Percentiles rank a stretch among this genome's conserved stretches.
phyloP scores from a whole-genome alignment of 2,888 invertebrate species.

The Phlogophora meticulosa region DNA sequence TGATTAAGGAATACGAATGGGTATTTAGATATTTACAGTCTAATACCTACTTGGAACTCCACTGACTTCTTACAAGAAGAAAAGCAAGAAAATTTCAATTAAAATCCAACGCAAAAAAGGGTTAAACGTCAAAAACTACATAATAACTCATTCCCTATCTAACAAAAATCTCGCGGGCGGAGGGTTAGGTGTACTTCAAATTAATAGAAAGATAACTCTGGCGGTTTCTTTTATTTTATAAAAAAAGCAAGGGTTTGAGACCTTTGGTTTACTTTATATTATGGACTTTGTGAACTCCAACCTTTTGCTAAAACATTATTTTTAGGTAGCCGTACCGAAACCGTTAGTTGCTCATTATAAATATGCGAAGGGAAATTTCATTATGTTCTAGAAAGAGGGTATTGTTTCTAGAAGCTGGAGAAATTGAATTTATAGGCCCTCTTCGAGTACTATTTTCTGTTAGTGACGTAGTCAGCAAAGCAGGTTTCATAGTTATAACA shows the following conservation, averaged over 20 bases:
- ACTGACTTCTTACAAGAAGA: slow-evolving; percentile 14
- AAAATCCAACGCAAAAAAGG: slow-evolving; percentile 41
- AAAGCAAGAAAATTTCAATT: slow-evolving; percentile 13
- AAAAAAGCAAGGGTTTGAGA: slow-evolving; percentile 82
- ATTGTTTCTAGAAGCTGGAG: neutral
- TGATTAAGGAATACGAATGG: neutral
- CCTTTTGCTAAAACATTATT: slow-evolving; percentile 64
- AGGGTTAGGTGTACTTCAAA: slow-evolving; percentile 70
- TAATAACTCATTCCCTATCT: slow-evolving; percentile 53
- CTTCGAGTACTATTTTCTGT: neutral
- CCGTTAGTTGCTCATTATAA: slow-evolving; percentile 18
- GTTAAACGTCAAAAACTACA: slow-evolving; percentile 54
- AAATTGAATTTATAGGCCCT: slow-evolving; percentile 4
- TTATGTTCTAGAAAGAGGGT: slow-evolving; percentile 9
- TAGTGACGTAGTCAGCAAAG: neutral
- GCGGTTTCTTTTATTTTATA: slow-evolving; percentile 75
- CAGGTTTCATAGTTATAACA: neutral
- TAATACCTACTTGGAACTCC: neutral
- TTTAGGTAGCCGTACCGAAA: slow-evolving; percentile 44
- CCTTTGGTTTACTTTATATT: slow-evolving; percentile 83
- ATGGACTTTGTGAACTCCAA: slow-evolving; percentile 71
- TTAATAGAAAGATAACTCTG: slow-evolving; percentile 88
- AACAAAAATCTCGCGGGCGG: slow-evolving; percentile 68
- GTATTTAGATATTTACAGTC: neutral
- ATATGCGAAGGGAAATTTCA: slow-evolving; percentile 3